Evolutionary conservation across 2,113 vertebrate genomes (phyloP), one percentile per base, ranked within the genome.

Genomic region (Brachionichthys hirsutus): DNA sequence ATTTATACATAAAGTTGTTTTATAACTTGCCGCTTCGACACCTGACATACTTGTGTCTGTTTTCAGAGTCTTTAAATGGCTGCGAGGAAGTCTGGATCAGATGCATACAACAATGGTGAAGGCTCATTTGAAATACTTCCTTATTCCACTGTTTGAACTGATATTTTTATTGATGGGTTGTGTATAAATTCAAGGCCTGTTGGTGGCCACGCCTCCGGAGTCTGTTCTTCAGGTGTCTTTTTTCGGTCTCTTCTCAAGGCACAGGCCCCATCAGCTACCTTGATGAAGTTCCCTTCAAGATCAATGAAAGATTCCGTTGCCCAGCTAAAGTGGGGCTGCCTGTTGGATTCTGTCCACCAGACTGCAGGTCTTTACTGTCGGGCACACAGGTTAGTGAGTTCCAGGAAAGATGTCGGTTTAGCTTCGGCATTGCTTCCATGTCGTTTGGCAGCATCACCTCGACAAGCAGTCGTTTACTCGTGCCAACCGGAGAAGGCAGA

Each of bases 221-320:
- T 54, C 3, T 43, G 3, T 16, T 53, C 2, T 12, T 54, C 16
- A 6, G 22, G 2, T 24, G 2, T 34, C 47, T 75, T 76, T 75
- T 79, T 54, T 73, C 82, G 72, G 10, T 30, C 8, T 16, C 45
- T 18, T 67, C 53, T 7, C 16, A 16, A 16, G 9, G 13, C n/a
- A 30, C 73, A 98, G 96, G 97, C 81, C 93, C 93, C 85, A 92
- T 95, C 89, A 97, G 94, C 89, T 97, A 99, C 81, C 94, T 99
- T 82, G 97, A 99, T 85, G 95, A 95, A 56, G 95, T 99, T 89
- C 95, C 95, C 61, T 99, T 99, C 90, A 98, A 95, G 89, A 92
- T 98, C 82, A 96, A 95, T 77, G 96, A 98, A 60, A 98, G 94
- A 69, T 99, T 98, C 86, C 94, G 90, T 88, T 93, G 86, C 67